Evolutionary conservation across 2,888 invertebrate species (phyloP).

Genomic region (Zaprionus lineosus): DNA sequence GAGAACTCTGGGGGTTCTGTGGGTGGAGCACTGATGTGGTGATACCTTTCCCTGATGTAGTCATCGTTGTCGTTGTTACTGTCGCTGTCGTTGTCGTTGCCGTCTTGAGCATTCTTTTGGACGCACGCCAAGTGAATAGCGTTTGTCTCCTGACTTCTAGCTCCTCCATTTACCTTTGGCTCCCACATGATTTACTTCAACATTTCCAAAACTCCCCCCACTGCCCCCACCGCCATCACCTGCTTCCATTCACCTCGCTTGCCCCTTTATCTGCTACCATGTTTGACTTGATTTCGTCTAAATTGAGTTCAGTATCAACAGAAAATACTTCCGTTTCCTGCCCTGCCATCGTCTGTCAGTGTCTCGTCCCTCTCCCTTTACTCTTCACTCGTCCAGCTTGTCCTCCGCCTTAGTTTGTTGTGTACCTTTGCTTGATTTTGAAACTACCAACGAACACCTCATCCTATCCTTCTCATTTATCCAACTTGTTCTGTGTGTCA

Average conservation of each 20-base stretch:
- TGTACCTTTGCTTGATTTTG: conserved; percentile 69
- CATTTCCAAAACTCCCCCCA: conserved; percentile 57
- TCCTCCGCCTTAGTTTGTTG: conserved; percentile 36
- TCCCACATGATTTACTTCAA: conserved; percentile 76
- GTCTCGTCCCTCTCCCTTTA: conserved; percentile 9
- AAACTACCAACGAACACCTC: conserved; percentile 45
- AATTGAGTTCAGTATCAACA: conserved; percentile 79
- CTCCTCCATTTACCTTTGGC: conserved; percentile 57
- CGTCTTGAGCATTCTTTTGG: conserved; percentile 71
- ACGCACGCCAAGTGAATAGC: conserved; percentile 51
- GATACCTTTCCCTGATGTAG: neutral
- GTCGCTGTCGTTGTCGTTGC: conserved; percentile 1
- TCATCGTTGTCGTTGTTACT: conserved; percentile 1
- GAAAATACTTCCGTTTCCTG: conserved; percentile 78
- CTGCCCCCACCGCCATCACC: conserved; percentile 1
- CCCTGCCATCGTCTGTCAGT: conserved; percentile 48
- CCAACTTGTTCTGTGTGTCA: conserved; percentile 33
- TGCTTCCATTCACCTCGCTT: neutral
- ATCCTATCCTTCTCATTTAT: neutral
- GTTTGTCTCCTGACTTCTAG: conserved; percentile 2
- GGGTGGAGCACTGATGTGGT: conserved; percentile 22
- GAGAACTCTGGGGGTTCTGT: conserved; percentile 21
- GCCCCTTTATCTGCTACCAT: conserved; percentile 55
- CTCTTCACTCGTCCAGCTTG: neutral
- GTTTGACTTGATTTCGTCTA: conserved; percentile 79